Conservation (phyloP, 2,797 vertebrate species). For the Falco novaeseelandiae region DNA sequence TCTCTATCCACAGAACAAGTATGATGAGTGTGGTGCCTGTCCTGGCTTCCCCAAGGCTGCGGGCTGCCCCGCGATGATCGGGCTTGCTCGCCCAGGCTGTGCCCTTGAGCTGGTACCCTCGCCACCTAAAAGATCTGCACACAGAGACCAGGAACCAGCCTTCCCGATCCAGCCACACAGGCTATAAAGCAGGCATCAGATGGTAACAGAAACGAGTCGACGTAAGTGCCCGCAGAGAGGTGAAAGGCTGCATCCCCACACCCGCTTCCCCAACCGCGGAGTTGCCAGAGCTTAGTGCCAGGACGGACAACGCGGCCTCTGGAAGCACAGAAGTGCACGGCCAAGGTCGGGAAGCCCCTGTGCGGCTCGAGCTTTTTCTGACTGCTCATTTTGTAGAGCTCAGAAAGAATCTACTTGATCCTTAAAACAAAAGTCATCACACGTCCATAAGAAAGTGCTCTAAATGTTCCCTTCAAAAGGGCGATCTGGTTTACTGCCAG, state of each 20-base stretch:
- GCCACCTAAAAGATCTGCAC: not conserved
- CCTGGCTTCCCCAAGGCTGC: not conserved
- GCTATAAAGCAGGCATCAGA: not conserved
- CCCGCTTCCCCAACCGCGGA: not conserved
- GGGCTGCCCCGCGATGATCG: rapidly evolving
- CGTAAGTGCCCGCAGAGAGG: not conserved
- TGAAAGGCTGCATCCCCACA: not conserved
- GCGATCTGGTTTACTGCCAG: not conserved
- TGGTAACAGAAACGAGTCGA: not conserved
- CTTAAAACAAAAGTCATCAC: not conserved
- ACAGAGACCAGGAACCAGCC: not conserved
- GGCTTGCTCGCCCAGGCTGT: not conserved
- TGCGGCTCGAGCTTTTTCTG: not conserved
- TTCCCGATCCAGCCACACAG: not conserved
- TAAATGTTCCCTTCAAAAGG: not conserved
- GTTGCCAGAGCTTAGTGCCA: not conserved
- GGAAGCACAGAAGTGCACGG: not conserved
- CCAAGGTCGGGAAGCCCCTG: not conserved
- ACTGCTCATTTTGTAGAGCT: not conserved
- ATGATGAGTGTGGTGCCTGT: not conserved
- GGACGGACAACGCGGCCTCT: not conserved
- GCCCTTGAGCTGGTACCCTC: not conserved
- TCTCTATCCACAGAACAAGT: not conserved
- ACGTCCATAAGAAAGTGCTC: not conserved
- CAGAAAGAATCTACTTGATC: not conserved